Conservation (phyloP, 2,888 invertebrate species). For the Unio pictorum region DNA sequence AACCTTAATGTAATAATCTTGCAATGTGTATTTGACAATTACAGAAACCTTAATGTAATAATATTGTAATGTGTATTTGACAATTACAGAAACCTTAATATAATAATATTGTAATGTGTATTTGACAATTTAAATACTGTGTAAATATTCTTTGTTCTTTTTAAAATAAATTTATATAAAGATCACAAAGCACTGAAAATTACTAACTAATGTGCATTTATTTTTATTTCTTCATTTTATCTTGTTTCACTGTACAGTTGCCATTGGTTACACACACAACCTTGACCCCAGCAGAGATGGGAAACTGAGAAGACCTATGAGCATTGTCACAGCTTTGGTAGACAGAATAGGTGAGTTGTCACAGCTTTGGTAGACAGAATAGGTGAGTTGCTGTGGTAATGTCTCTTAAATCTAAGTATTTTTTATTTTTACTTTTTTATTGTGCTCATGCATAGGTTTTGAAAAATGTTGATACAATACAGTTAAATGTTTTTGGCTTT, state of each 20-base stretch:
- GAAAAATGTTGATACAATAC: background rate
- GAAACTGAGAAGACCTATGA: constrained; percentile 67
- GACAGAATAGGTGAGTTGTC: constrained; percentile 81
- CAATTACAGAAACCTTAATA: too few relatives aligned
- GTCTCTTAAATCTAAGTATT: background rate
- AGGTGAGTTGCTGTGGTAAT: constrained; percentile 57
- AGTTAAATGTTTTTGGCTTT: background rate
- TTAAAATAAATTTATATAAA: too few relatives aligned
- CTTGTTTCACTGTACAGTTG: constrained; percentile 73
- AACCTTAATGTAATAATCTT: too few relatives aligned
- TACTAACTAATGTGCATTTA: too few relatives aligned
- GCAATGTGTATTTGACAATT: too few relatives aligned
- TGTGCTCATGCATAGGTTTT: background rate
- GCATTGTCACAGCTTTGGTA: constrained; percentile 83
- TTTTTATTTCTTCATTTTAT: background rate
- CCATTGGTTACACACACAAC: constrained; percentile 80
- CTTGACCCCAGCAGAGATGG: constrained; percentile 72
- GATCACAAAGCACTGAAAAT: too few relatives aligned
- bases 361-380: constrained; percentile 84
- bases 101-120: too few relatives aligned
- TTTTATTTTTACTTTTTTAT: too few relatives aligned
- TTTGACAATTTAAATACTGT: too few relatives aligned
- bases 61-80: too few relatives aligned
- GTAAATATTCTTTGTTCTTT: too few relatives aligned
- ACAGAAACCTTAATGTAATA: too few relatives aligned